Conservation (phyloP, 1,140 invertebrate species). For the Atta colombica region DNA sequence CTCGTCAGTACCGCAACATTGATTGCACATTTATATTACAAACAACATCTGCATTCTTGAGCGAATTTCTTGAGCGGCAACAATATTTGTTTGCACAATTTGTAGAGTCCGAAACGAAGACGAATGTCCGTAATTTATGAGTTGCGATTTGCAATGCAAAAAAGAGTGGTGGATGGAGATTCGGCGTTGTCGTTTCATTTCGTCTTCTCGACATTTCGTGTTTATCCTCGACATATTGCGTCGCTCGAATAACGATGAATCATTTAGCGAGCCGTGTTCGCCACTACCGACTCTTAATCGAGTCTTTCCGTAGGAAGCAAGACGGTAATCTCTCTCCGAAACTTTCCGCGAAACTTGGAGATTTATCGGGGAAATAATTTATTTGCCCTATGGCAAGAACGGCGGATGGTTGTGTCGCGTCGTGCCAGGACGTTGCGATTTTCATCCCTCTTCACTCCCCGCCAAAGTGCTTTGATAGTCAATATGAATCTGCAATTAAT, state of each 20-base stretch:
- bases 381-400: conserved; percentile 25
- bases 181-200: conserved; percentile 49
- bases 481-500: conserved; percentile 46
- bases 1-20: conserved; percentile 11
- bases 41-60: conserved; percentile 23
- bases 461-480: conserved; percentile 32
- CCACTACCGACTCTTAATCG: conserved; percentile 54
- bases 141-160: conserved; percentile 58
- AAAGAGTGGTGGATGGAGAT: conserved; percentile 25
- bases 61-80: not conserved
- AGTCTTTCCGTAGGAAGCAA: conserved; percentile 59
- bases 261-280: conserved; percentile 53
- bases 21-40: conserved; percentile 29
- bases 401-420: conserved; percentile 14
- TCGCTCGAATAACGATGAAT: conserved; percentile 54
- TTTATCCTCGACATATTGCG: conserved; percentile 48
- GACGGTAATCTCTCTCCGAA: conserved; percentile 55
- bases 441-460: conserved; percentile 10
- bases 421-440: conserved; percentile 33
- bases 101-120: conserved; percentile 10
- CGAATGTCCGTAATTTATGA: conserved; percentile 52
- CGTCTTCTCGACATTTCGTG: conserved; percentile 21
- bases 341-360: conserved; percentile 60
- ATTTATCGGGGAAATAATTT: conserved; percentile 65
- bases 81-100: conserved; percentile 8